phyloP scores from a whole-genome alignment of 2,113 vertebrate genomes.

The Hystrix cristata region DNA sequence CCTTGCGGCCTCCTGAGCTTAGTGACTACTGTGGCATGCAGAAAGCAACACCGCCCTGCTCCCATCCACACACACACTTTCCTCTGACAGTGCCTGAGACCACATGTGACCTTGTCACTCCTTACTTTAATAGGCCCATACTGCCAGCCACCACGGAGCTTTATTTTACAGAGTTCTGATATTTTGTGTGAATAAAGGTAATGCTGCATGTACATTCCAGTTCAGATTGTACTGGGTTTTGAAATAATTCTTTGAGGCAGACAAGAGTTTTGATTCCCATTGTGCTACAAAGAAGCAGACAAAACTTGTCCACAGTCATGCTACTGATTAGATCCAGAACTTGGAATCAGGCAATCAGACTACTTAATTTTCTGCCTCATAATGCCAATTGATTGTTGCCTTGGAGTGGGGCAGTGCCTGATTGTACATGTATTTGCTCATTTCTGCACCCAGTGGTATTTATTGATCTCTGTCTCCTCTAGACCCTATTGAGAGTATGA shows the following conservation, averaged over 20 bases:
- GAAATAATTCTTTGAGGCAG: constrained; percentile 63
- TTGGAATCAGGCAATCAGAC: not conserved
- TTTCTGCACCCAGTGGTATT: constrained; percentile 7
- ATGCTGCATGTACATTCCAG: constrained; percentile 67
- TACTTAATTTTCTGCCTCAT: constrained; percentile 40
- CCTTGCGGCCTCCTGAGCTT: constrained; percentile 41
- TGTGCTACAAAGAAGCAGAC: constrained; percentile 52
- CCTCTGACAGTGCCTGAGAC: not conserved
- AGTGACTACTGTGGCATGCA: constrained; percentile 6
- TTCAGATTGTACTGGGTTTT: constrained; percentile 70
- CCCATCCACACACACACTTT: not conserved
- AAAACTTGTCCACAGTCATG: constrained; percentile 8
- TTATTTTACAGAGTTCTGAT: constrained; percentile 16
- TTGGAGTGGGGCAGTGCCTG: not conserved
- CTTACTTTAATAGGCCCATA: not conserved
- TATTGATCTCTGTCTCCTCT: not conserved
- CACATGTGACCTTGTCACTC: not conserved
- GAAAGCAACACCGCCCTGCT: not conserved
- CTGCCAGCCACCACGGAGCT: not conserved
- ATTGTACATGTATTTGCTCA: not conserved
- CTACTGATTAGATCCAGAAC: not conserved
- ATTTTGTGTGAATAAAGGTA: constrained; percentile 43
- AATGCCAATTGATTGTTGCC: not conserved
- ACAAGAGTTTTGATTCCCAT: constrained; percentile 60
- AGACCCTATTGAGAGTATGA: not conserved